Percentiles rank a stretch among this genome's conserved stretches.
These are phyloP conservation scores for Columbina picui DNA, from an alignment of 2,113 vertebrate species.

Conservation along the genomic window DNA sequence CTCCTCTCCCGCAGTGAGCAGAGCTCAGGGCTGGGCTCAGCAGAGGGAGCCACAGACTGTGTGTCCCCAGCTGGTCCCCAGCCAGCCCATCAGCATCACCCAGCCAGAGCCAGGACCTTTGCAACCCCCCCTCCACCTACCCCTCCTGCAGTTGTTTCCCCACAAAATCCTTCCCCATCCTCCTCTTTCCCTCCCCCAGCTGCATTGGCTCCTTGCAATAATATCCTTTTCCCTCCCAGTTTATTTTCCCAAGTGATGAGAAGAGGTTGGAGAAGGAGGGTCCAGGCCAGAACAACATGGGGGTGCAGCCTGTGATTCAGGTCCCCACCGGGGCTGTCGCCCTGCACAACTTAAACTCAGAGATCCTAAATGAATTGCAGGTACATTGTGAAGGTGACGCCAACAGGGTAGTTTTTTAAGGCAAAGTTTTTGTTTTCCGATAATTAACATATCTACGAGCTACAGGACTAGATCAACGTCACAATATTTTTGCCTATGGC, in stretches of 20 bases:
- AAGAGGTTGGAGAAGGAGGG: background rate
- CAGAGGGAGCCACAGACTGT: constrained; percentile 65
- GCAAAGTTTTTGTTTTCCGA: background rate
- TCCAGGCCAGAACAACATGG: background rate
- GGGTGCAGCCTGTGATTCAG: background rate
- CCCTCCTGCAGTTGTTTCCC: background rate
- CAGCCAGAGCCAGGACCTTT: background rate
- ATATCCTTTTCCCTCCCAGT: accelerated
- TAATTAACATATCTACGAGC: accelerated
- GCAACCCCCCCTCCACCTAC: accelerated
- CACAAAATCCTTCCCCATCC: background rate
- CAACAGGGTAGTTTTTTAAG: accelerated
- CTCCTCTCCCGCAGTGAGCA: accelerated
- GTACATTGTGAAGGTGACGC: accelerated
- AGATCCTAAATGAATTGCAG: background rate
- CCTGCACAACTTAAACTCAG: accelerated
- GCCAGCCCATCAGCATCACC: background rate
- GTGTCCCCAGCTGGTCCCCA: background rate
- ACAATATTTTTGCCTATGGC: background rate
- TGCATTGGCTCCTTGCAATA: background rate
- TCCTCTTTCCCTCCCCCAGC: background rate
- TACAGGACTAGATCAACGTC: accelerated
- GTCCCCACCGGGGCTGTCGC: accelerated
- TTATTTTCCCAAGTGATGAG: accelerated
- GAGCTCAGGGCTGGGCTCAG: background rate